Conservation (phyloP, 1,140 invertebrate genomes). For the Drosophila burlai region DNA sequence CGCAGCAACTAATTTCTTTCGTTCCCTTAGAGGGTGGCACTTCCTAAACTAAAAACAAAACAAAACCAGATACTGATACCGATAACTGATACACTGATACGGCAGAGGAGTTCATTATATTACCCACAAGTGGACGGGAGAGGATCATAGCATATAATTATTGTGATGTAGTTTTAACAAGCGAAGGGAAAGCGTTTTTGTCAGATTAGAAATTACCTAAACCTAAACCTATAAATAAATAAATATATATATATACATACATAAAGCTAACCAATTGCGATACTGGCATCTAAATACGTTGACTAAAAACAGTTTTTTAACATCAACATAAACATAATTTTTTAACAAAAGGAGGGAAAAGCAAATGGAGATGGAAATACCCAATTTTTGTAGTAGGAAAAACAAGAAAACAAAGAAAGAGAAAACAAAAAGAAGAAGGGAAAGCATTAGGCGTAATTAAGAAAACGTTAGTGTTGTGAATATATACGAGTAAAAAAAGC, state of each 20-base stretch:
- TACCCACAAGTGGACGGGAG: constrained; percentile 33
- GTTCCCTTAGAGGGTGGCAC: constrained; percentile 31
- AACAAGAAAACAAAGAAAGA: neutral
- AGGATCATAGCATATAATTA: constrained; percentile 83
- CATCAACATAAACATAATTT: constrained; percentile 37
- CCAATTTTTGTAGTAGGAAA: constrained; percentile 45
- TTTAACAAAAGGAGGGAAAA: constrained; percentile 25
- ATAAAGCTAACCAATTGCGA: constrained; percentile 40
- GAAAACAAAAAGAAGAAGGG: constrained; percentile 1
- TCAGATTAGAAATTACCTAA: constrained; percentile 61
- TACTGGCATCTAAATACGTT: constrained; percentile 59
- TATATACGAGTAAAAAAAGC: constrained; percentile 62
- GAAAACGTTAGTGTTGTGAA: constrained; percentile 82
- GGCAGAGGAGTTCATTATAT: constrained; percentile 1
- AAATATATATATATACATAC: constrained; percentile 10
- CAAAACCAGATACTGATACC: constrained; percentile 21
- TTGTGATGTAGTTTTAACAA: constrained; percentile 85
- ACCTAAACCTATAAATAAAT: constrained; percentile 49
- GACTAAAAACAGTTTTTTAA: constrained; percentile 65
- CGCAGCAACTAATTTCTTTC: constrained; percentile 39
- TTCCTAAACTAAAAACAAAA: constrained; percentile 36
- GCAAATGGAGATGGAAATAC: constrained; percentile 7
- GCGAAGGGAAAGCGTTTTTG: constrained; percentile 37
- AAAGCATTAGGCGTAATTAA: constrained; percentile 62
- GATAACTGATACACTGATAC: constrained; percentile 9